phyloP scores from a whole-genome alignment of 1,140 invertebrate genomes.

The Battus philenor region DNA sequence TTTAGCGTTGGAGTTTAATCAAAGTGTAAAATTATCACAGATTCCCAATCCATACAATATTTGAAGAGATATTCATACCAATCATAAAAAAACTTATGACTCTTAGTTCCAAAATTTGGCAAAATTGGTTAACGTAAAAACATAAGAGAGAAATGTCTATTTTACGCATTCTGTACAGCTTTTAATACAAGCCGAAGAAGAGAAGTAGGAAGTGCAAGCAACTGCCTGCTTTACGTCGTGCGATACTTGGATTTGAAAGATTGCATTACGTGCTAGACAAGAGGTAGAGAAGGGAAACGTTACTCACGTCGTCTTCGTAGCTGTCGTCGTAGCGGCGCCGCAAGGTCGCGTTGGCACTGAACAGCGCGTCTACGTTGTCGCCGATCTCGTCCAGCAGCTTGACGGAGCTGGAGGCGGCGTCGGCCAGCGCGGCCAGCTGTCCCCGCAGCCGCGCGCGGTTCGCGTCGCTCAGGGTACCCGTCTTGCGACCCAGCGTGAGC shows the following conservation, averaged over 20 bases:
- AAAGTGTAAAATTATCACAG: too few species aligned
- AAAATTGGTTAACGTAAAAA: conserved; percentile 12
- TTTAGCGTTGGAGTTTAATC: too few species aligned
- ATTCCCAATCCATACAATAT: too few species aligned
- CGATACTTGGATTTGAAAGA: neutral
- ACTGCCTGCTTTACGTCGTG: too few species aligned
- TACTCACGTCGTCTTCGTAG: conserved; percentile 67
- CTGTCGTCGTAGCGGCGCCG: conserved; percentile 37
- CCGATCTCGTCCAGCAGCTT: conserved; percentile 59
- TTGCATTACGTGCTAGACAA: neutral
- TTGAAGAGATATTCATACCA: too few species aligned
- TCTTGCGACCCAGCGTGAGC: conserved; percentile 48
- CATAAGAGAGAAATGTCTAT: conserved; percentile 2
- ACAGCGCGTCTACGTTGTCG: conserved; percentile 52
- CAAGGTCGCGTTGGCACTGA: conserved; percentile 41
- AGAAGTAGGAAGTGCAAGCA: too few species aligned
- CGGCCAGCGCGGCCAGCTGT: conserved; percentile 44
- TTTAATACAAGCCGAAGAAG: neutral
- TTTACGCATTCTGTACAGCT: too few species aligned
- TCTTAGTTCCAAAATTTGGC: too few species aligned
- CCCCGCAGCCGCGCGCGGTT: conserved; percentile 44
- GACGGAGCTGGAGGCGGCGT: conserved; percentile 52
- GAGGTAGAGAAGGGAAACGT: neutral
- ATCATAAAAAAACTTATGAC: too few species aligned
- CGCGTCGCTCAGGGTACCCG: conserved; percentile 34